Evolutionary conservation across 64 coral and sea anemone species (phyloP), one percentile per base, ranked within the genome.

Genomic region (Astreopora myriophthalma): DNA sequence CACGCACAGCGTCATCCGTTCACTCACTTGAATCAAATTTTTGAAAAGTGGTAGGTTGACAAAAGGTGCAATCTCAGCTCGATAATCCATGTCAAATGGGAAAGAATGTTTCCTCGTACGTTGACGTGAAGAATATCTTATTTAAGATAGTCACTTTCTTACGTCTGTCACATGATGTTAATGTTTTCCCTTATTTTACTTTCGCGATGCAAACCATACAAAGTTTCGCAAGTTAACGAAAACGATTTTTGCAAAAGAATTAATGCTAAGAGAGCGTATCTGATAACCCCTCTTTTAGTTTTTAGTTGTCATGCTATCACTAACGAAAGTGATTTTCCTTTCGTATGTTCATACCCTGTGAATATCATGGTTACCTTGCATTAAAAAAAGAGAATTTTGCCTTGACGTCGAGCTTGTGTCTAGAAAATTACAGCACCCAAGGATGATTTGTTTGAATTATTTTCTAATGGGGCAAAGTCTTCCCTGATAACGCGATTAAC

Each of bases 191-290:
- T 65, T 25, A 39, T 83, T 64, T 83, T 65, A 20, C 3, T 83
- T 63, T 83, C 79, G 79, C 55, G 65, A 83, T 83, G 19, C 51
- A 7, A 14, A 55, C 11, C 77, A 81, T 57, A 60, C 30, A 8
- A 19, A 60, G 0, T 30, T 76, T 27, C 74, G 74, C 44, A 29
- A 28, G n/a, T 48, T 24, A 13, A 55, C 49, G 16, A 55, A 55
- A 55, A n/a, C n/a, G n/a, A n/a, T n/a, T 46, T 46, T 46, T 46
- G 4, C 11, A 24, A 24, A 20, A 20, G 9, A 57, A 57, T 57
- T 48, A 17, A 4, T 25, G 33, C 6, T 23, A 24, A 8, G 79
- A 65, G 34, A 61, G 31, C 29, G 11, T 17, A 62, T 64, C 23
- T 60, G 78, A 81, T 34, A 51, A 51, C 40, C 7, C 29, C 68